A percentile compares a stretch with the other conserved stretches of the same genome.
Evolutionary conservation across 2,888 invertebrate genomes (phyloP).

Genomic region (Pharmacophagus antenor): DNA sequence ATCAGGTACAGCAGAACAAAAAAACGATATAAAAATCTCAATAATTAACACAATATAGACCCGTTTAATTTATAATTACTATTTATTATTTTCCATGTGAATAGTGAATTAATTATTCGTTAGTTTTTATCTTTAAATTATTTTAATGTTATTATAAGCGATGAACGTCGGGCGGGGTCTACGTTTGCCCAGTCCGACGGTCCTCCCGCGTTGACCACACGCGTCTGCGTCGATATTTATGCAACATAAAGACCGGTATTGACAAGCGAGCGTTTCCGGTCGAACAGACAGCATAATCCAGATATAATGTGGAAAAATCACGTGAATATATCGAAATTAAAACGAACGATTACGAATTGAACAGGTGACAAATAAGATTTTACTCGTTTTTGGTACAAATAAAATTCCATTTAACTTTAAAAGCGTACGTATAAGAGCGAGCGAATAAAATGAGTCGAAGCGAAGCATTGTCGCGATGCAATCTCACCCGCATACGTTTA

Average conservation of each 20-base stretch:
- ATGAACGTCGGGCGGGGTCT: conserved; percentile 38
- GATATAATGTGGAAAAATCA: not conserved
- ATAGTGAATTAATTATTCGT: conserved; percentile 37
- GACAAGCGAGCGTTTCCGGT: conserved; percentile 13
- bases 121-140: conserved; percentile 37
- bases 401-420: no score
- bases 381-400: no score
- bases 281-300: not conserved
- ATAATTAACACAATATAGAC: no score
- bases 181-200: conserved; percentile 20
- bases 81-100: conserved; percentile 9
- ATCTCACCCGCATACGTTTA: conserved; percentile 72
- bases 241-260: not conserved
- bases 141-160: conserved; percentile 32
- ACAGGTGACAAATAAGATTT: no score
- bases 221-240: conserved; percentile 20
- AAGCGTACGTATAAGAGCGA: no score
- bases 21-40: no score
- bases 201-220: conserved; percentile 29
- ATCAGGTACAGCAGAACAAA: no score
- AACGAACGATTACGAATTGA: not conserved
- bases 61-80: no score
- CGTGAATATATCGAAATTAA: not conserved
- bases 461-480: conserved; percentile 41
- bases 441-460: conserved; percentile 47